Percentiles rank a stretch among this genome's conserved stretches.
phyloP scores from a whole-genome alignment of 2,113 vertebrate species.

The Recurvirostra avosetta region DNA sequence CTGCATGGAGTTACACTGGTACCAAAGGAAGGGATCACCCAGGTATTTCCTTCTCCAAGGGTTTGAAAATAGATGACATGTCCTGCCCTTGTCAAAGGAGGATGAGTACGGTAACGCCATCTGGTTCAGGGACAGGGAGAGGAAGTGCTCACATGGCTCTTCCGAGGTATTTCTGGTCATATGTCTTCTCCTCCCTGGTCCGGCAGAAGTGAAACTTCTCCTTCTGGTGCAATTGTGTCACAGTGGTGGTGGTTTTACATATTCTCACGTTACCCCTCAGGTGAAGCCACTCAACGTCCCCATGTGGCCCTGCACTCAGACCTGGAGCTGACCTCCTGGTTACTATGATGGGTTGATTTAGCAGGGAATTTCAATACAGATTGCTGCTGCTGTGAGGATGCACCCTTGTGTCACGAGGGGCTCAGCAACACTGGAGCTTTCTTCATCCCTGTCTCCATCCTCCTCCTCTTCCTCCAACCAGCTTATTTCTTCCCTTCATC shows the following conservation, averaged over 20 bases:
- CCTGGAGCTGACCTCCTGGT: conserved; percentile 13
- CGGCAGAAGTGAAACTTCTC: neutral
- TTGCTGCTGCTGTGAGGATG: conserved; percentile 26
- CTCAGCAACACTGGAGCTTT: conserved; percentile 41
- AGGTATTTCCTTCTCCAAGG: neutral
- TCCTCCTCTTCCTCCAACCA: neutral
- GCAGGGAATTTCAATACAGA: neutral
- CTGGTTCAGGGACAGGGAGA: neutral
- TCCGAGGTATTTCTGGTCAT: neutral
- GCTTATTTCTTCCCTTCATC: neutral
- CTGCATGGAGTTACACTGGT: neutral
- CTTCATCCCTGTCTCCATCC: neutral
- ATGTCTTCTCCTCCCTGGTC: neutral
- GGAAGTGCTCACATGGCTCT: neutral
- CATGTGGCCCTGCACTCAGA: neutral
- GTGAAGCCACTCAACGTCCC: neutral
- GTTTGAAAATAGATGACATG: neutral
- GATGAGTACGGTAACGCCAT: fast-evolving
- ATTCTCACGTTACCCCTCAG: neutral
- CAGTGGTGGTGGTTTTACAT: neutral
- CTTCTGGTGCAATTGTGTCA: neutral
- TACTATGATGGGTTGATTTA: neutral
- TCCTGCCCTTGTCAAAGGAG: neutral
- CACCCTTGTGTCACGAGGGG: neutral
- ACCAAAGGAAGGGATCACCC: neutral